These are phyloP conservation scores for Liasis olivaceus DNA, from an alignment of 2,797 vertebrate genomes.

Conservation along the genomic window DNA sequence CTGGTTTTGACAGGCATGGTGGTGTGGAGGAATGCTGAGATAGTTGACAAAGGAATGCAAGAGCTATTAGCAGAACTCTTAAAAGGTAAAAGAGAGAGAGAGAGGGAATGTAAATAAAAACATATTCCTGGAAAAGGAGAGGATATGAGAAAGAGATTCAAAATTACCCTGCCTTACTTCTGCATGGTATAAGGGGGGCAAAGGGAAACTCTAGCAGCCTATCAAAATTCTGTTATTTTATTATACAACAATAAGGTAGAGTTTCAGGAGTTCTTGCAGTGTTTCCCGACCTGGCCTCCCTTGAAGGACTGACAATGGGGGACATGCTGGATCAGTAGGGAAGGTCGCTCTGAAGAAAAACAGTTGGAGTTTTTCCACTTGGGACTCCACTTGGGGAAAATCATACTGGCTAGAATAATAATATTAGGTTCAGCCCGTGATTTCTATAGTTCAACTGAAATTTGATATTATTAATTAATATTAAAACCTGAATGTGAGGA, in stretches of 20 bases:
- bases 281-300: neutral
- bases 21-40: neutral
- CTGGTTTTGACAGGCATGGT: neutral
- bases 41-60: neutral
- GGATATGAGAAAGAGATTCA: neutral
- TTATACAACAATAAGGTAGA: neutral
- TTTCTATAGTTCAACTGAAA: neutral
- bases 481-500: neutral
- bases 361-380: neutral
- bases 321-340: neutral
- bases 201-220: neutral
- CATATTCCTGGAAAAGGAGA: neutral
- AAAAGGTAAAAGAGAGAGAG: neutral
- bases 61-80: neutral
- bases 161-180: neutral
- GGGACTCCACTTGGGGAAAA: no score
- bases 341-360: neutral
- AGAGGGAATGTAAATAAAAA: neutral
- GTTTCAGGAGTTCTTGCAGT: neutral
- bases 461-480: neutral
- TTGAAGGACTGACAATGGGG: neutral
- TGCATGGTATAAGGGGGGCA: neutral
- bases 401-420: neutral
- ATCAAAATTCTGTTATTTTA: neutral
- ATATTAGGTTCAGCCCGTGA: neutral